These are phyloP conservation scores for Drepana arcuata DNA, from an alignment of 1,140 invertebrate species.

Conservation along the genomic window DNA sequence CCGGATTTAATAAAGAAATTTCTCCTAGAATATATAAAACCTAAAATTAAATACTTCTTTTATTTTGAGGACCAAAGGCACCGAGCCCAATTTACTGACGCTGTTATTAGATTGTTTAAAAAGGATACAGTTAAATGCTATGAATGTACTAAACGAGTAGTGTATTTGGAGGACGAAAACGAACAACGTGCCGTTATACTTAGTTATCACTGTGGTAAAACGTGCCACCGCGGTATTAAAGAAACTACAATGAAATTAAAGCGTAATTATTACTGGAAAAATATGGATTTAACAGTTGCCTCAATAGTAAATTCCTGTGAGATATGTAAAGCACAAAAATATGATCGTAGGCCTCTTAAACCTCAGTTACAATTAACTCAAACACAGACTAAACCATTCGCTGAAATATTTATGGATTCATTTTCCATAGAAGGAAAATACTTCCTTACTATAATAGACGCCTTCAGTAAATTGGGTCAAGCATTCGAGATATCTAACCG, in stretches of 20 bases:
- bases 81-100: background rate
- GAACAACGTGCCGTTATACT: background rate
- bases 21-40: background rate
- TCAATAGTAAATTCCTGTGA: background rate
- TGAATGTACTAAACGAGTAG: background rate
- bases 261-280: background rate
- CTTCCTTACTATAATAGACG: background rate
- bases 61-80: background rate
- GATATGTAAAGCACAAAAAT: background rate
- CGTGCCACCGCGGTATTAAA: background rate
- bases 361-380: background rate
- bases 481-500: background rate
- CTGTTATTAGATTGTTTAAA: background rate
- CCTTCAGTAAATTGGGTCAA: background rate
- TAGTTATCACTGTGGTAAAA: background rate
- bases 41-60: background rate
- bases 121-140: background rate
- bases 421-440: background rate
- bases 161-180: background rate
- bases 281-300: background rate
- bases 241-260: background rate
- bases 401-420: background rate
- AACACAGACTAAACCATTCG: background rate
- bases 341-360: background rate
- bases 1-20: background rate